Conservation (phyloP, 2,113 vertebrate genomes). For the Sclerurus mexicanus region DNA sequence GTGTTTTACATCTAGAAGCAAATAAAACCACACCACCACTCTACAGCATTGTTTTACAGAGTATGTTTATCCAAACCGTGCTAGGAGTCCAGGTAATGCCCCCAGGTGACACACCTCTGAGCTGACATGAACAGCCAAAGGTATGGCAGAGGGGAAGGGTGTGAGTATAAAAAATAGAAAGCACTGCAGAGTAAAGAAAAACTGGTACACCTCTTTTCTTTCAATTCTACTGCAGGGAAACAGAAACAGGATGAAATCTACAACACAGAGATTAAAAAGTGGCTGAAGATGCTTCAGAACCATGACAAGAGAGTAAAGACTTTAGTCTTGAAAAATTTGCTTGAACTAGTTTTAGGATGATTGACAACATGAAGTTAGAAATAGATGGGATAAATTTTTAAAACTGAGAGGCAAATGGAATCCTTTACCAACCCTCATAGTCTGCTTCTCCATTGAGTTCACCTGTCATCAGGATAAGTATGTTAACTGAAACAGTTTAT, state of each 20-base stretch:
- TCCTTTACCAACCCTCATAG: background rate
- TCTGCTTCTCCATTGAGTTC: background rate
- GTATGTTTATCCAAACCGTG: accelerated
- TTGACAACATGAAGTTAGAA: background rate
- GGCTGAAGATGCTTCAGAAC: background rate
- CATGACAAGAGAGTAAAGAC: background rate
- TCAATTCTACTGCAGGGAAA: background rate
- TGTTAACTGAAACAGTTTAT: background rate
- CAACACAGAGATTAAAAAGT: background rate
- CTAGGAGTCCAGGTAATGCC: background rate
- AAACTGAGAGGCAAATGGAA: background rate
- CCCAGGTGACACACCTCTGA: background rate
- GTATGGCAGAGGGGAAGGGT: accelerated
- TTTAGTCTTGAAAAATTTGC: background rate
- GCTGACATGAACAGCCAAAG: background rate
- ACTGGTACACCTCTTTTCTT: background rate
- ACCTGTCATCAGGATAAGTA: background rate
- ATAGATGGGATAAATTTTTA: background rate
- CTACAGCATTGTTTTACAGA: accelerated
- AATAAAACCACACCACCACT: background rate
- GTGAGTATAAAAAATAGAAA: background rate
- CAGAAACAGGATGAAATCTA: background rate
- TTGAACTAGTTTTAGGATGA: background rate
- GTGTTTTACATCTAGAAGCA: background rate
- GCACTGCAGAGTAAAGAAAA: background rate